Percentiles rank a stretch among this genome's conserved stretches.
These are phyloP conservation scores for Drosophila sp. DNA, from an alignment of 1,140 invertebrate genomes.

Conservation along the genomic window DNA sequence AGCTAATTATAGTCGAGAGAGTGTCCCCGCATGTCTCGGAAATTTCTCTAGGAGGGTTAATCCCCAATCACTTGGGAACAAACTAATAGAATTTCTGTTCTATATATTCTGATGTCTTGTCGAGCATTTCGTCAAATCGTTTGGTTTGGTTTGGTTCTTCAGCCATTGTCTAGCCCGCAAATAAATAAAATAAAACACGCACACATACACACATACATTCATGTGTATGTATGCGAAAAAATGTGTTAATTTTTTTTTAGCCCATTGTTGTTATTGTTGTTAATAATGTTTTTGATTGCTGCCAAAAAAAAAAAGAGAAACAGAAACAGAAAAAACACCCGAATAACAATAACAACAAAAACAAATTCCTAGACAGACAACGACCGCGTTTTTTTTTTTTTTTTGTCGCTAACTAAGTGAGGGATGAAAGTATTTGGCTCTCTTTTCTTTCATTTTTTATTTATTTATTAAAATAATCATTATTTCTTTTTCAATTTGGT, in stretches of 20 bases:
- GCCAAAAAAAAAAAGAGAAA: slow-evolving; percentile 55
- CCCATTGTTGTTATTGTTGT: slow-evolving; percentile 38
- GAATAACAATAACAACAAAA: neutral
- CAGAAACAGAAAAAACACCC: neutral
- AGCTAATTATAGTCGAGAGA: neutral
- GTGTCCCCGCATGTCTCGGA: too few species aligned
- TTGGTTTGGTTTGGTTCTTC: neutral
- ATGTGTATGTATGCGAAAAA: slow-evolving; percentile 21
- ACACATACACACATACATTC: neutral
- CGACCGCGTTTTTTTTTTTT: slow-evolving; percentile 48
- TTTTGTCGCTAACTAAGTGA: slow-evolving; percentile 44
- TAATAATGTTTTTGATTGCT: slow-evolving; percentile 70
- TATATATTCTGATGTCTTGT: neutral
- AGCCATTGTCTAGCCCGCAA: neutral
- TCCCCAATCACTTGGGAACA: neutral
- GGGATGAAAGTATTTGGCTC: slow-evolving; percentile 15
- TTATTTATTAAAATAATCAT: slow-evolving; percentile 6
- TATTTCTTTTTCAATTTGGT: neutral
- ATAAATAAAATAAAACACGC: slow-evolving; percentile 8
- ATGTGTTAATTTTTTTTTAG: slow-evolving; percentile 72
- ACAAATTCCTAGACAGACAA: slow-evolving; percentile 56
- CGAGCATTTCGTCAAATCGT: slow-evolving; percentile 2
- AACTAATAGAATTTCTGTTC: neutral
- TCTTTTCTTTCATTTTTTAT: neutral
- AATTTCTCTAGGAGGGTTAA: neutral